phyloP scores from a whole-genome alignment of 1,140 invertebrate species.

The Pseudachorutes palmiensis region DNA sequence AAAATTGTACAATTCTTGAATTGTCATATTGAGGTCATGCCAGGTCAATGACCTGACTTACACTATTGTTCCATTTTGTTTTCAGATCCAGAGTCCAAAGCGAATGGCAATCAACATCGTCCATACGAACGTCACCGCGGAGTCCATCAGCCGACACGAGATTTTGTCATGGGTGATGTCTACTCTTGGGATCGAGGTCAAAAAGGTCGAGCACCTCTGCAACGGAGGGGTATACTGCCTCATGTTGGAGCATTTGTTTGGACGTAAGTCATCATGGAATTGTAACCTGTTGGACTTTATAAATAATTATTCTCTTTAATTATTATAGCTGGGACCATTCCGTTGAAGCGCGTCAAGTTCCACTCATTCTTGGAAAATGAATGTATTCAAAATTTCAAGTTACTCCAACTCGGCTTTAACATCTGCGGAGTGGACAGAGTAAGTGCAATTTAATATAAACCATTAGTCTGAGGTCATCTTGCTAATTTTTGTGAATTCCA shows the following conservation, averaged over 20 bases:
- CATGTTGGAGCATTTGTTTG: neutral
- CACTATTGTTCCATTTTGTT: too few species aligned
- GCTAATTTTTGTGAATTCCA: neutral
- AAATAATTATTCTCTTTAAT: neutral
- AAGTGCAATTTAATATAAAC: neutral
- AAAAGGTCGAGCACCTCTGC: neutral
- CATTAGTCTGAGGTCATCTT: neutral
- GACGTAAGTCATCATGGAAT: neutral
- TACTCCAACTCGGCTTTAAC: neutral
- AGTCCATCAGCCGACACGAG: neutral
- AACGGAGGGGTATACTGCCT: neutral
- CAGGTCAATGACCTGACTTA: too few species aligned
- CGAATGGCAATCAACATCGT: conserved; percentile 1
- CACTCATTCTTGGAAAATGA: neutral
- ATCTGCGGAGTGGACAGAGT: conserved; percentile 1
- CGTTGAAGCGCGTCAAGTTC: neutral
- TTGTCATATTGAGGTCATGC: too few species aligned
- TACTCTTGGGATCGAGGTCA: neutral
- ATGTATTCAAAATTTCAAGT: neutral
- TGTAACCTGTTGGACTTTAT: neutral
- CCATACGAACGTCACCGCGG: conserved; percentile 5
- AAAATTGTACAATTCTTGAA: too few species aligned
- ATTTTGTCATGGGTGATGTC: neutral
- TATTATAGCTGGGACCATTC: neutral
- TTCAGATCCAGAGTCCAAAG: neutral